Evolutionary conservation across 2,113 vertebrate species (phyloP).

Genomic region (Vulpes lagopus): DNA sequence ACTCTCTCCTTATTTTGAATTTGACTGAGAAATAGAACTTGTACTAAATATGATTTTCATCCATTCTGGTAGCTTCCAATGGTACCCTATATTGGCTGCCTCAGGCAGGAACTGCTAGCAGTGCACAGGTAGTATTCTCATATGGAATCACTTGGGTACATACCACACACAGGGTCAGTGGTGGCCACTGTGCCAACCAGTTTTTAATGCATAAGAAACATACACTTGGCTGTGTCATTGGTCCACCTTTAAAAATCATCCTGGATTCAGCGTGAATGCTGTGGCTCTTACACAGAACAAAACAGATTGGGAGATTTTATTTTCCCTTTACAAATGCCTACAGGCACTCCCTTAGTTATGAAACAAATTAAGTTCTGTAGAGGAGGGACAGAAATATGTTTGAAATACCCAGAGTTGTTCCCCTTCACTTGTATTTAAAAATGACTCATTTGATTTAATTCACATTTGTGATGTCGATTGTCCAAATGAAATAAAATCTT

Average conservation of each 20-base stretch:
- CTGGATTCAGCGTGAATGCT: not conserved
- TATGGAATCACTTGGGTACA: not conserved
- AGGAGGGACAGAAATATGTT: conserved; percentile 56
- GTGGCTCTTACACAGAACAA: not conserved
- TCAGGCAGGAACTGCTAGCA: not conserved
- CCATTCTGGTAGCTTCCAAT: not conserved
- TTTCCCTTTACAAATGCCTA: conserved; percentile 60
- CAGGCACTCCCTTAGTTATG: conserved; percentile 58
- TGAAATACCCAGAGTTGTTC: conserved; percentile 53
- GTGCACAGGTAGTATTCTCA: not conserved
- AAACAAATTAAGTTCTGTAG: conserved; percentile 68
- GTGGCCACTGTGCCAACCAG: not conserved
- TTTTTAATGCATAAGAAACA: conserved; percentile 37
- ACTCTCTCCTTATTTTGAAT: conserved; percentile 58
- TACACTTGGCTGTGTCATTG: not conserved
- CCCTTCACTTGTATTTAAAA: conserved; percentile 69
- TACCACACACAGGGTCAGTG: not conserved
- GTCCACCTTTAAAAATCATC: conserved; percentile 41
- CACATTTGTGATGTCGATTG: conserved; percentile 68
- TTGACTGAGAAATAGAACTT: conserved; percentile 39
- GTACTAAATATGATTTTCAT: conserved; percentile 28
- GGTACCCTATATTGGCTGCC: not conserved
- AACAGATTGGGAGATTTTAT: conserved; percentile 23
- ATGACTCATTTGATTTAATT: conserved; percentile 59
- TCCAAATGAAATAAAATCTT: conserved; percentile 51